Conservation (phyloP, 2,113 vertebrate genomes). For the Dermatemys mawii region DNA sequence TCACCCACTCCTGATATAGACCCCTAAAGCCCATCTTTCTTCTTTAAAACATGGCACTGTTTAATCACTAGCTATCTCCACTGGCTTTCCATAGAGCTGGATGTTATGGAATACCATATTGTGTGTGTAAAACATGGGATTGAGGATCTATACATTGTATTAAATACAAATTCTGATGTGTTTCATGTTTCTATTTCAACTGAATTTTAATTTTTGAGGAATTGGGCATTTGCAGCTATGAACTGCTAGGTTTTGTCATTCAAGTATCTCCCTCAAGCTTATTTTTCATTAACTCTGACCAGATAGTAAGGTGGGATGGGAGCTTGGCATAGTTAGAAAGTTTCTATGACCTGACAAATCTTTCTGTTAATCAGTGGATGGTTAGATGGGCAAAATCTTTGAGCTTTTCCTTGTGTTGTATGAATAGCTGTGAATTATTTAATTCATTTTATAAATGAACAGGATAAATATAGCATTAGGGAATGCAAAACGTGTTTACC, state of each 20-base stretch:
- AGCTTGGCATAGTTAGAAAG: background rate
- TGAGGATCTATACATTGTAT: background rate
- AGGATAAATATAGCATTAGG: background rate
- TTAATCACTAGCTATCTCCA: background rate
- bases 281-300: background rate
- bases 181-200: background rate
- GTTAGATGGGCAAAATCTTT: slow-evolving; percentile 2
- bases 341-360: background rate
- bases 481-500: slow-evolving; percentile 42
- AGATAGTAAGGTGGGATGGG: background rate
- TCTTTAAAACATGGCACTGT: background rate
- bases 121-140: fast-evolving
- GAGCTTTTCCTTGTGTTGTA: background rate
- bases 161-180: background rate
- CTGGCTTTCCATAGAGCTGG: background rate
- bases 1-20: too few relatives aligned
- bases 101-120: background rate
- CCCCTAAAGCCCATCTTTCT: background rate
- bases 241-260: background rate
- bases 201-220: background rate
- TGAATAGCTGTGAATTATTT: background rate
- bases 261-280: background rate
- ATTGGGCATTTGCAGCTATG: background rate
- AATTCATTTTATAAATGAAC: background rate
- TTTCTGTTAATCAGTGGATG: background rate